Percentiles rank a stretch among this genome's conserved stretches.
phyloP scores from a whole-genome alignment of 1,140 invertebrate genomes.

The Ceratosolen fusciceps region DNA sequence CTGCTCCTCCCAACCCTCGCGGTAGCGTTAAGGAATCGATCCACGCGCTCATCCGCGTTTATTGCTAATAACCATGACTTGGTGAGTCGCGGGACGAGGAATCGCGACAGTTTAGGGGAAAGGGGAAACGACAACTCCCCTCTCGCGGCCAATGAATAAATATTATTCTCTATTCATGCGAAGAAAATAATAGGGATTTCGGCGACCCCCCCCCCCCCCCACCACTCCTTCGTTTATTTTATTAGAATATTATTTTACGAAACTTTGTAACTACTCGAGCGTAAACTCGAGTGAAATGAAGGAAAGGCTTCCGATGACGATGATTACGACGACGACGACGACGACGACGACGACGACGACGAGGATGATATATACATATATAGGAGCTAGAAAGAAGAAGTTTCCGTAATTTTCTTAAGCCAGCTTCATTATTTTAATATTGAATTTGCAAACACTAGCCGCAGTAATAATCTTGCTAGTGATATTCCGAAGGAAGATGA shows the following conservation, averaged over 20 bases:
- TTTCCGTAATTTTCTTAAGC: not conserved
- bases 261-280: not conserved
- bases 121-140: too few relatives aligned
- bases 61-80: too few relatives aligned
- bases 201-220: too few relatives aligned
- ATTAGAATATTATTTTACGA: not conserved
- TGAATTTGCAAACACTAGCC: not conserved
- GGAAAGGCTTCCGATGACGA: not conserved
- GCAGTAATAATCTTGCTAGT: not conserved
- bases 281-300: not conserved
- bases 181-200: not conserved
- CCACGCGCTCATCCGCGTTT: not conserved
- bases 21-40: not conserved
- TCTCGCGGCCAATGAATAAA: too few relatives aligned
- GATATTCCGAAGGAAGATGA: not conserved
- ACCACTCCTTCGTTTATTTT: too few relatives aligned
- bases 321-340: too few relatives aligned
- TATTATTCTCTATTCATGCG: too few relatives aligned
- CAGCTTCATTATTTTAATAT: not conserved
- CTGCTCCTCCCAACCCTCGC: too few relatives aligned
- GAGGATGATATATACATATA: too few relatives aligned
- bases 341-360: too few relatives aligned
- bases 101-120: too few relatives aligned
- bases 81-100: too few relatives aligned
- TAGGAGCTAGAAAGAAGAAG: not conserved